phyloP scores from a whole-genome alignment of 2,113 vertebrate species.

The Gadus macrocephalus region DNA sequence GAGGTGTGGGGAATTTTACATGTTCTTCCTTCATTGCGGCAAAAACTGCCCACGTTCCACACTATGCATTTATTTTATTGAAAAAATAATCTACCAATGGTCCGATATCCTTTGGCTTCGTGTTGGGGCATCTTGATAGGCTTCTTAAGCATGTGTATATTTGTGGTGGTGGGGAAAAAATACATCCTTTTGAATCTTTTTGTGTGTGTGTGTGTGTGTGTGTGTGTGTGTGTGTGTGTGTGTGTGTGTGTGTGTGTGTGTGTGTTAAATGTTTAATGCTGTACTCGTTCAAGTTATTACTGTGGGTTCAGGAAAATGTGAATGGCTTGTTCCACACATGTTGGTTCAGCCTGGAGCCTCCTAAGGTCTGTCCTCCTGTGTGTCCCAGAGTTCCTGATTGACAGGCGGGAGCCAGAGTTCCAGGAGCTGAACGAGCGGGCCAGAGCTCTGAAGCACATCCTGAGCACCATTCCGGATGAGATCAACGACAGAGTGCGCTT shows the following conservation, averaged over 20 bases:
- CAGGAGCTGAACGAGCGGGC: slow-evolving; percentile 93
- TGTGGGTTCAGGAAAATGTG: no score
- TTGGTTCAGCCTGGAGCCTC: no score
- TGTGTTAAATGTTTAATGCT: no score
- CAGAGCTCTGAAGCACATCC: slow-evolving; percentile 89
- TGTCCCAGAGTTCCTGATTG: slow-evolving; percentile 88
- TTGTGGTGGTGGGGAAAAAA: no score
- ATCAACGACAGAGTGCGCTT: slow-evolving; percentile 91
- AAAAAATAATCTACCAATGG: slow-evolving; percentile 16
- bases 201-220: not conserved
- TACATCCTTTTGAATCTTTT: not conserved
- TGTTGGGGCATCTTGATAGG: not conserved
- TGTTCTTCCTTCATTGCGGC: slow-evolving; percentile 46
- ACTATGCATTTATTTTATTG: slow-evolving; percentile 36
- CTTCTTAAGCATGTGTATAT: no score
- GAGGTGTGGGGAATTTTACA: slow-evolving; percentile 53
- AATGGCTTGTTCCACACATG: no score
- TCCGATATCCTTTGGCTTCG: slow-evolving; percentile 5
- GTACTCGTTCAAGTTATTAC: not conserved
- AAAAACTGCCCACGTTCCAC: slow-evolving; percentile 28
- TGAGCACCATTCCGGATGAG: slow-evolving; percentile 95
- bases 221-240: no score
- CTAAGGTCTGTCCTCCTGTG: not conserved
- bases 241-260: no score
- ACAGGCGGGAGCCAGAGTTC: slow-evolving; percentile 89